Conservation (phyloP, 2,888 invertebrate genomes). For the Heterodera filipjevi region DNA sequence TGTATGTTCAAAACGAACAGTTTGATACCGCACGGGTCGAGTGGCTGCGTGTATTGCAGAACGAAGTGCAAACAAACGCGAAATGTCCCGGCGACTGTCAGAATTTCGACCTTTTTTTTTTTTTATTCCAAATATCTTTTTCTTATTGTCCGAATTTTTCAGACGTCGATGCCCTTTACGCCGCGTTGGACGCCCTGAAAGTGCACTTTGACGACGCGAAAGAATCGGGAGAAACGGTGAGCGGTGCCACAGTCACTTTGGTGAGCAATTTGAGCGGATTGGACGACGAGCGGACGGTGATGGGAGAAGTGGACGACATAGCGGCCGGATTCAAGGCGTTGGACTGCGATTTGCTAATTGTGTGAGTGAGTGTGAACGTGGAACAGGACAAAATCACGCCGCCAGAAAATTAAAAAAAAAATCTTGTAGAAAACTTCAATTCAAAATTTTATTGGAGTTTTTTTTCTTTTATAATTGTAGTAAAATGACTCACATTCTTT, state of each 20-base stretch:
- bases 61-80: slow-evolving; percentile 33
- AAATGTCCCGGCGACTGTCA: slow-evolving; percentile 32
- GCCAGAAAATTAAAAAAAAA: too few relatives aligned
- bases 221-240: slow-evolving; percentile 10
- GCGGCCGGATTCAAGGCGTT: slow-evolving; percentile 46
- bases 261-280: slow-evolving; percentile 39
- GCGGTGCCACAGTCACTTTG: slow-evolving; percentile 31
- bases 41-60: slow-evolving; percentile 31
- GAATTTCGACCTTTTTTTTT: background rate
- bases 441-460: too few relatives aligned
- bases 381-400: too few relatives aligned
- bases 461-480: too few relatives aligned
- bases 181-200: slow-evolving; percentile 33
- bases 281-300: slow-evolving; percentile 14
- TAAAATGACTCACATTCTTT: too few relatives aligned
- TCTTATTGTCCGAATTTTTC: slow-evolving; percentile 25
- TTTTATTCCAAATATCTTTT: background rate
- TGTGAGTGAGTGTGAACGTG: background rate
- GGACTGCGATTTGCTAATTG: slow-evolving; percentile 39
- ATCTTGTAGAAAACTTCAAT: too few relatives aligned
- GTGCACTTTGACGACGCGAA: slow-evolving; percentile 17
- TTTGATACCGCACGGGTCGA: slow-evolving; percentile 34
- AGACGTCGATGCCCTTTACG: slow-evolving; percentile 37
- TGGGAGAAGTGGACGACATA: slow-evolving; percentile 12
- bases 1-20: slow-evolving; percentile 37